A percentile compares a stretch with the other conserved stretches of the same genome.
These are phyloP conservation scores for Epizoanthus illoricatus DNA, from an alignment of 92 coral and sea anemone genomes.

Conservation along the genomic window DNA sequence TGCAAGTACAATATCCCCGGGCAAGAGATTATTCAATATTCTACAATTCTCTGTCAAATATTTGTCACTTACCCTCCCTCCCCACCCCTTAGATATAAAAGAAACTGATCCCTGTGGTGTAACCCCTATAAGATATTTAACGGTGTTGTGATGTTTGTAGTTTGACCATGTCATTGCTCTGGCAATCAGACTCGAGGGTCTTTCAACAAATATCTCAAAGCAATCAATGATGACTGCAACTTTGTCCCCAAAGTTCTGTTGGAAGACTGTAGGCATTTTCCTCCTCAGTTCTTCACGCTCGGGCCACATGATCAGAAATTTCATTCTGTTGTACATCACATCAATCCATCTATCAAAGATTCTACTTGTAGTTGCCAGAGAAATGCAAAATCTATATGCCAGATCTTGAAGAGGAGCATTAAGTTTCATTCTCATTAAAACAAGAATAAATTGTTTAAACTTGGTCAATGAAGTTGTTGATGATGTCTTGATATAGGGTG, in stretches of 20 bases:
- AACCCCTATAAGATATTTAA: conserved; percentile 55
- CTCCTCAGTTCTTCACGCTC: conserved; percentile 22
- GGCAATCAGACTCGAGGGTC: conserved; percentile 48
- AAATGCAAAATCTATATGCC: conserved; percentile 40
- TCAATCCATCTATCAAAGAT: conserved; percentile 35
- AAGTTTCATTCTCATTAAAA: conserved; percentile 35
- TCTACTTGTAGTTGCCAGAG: conserved; percentile 38
- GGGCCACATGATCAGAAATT: conserved; percentile 36
- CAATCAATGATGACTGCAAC: conserved; percentile 55
- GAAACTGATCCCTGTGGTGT: conserved; percentile 54
- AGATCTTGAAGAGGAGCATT: conserved; percentile 43
- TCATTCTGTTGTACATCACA: neutral
- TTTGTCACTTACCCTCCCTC: conserved; percentile 55
- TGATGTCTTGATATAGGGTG: conserved; percentile 20
- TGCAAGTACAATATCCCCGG: conserved; percentile 41
- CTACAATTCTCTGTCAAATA: conserved; percentile 36
- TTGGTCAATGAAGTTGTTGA: conserved; percentile 30
- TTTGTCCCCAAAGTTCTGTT: conserved; percentile 40
- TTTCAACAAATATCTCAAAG: conserved; percentile 52
- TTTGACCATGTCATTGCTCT: conserved; percentile 51
- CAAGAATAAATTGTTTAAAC: conserved; percentile 30
- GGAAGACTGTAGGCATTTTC: conserved; percentile 45
- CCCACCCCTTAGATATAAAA: conserved; percentile 60
- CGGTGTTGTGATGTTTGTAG: conserved; percentile 58
- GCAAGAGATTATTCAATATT: conserved; percentile 25